Base-by-base conservation (phyloP, 2,888 invertebrate species). In the Callyntrura sp. region DNA sequence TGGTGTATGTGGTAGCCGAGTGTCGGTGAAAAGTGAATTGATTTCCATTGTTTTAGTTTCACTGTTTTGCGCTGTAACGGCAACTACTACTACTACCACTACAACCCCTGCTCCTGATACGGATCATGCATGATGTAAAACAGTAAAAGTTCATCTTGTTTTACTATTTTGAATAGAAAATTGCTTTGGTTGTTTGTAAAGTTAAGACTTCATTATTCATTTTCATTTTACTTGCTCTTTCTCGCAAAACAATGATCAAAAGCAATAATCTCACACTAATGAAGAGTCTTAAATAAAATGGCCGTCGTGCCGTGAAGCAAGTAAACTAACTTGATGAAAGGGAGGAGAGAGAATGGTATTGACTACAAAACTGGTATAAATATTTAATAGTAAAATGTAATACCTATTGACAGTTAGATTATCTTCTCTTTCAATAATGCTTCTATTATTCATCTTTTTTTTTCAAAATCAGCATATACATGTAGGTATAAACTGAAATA, bases 21-120 rank as follows among this genome's bases (percentile, higher is more conserved):
- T 43, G 20, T 14, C 57, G 79, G 79, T 79, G 79, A 79, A 79
- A 79, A 79, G 79, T 43, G 79, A 60, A 60, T 57, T 79, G 79
- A 79, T 79, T 79, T 57, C 60, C 57, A 57, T 79, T 79, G 79
- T 60, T 60, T 35, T 79, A 43, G 79, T 60, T 60, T 35, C 60
- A 43, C 2, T 25, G 5, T 62, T 11, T 62, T 62, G 25, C 12
- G 11, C 25, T 9, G 20, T 20, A 35, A 6, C 35, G 6, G 6
- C 35, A 6, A 35, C 35, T n/a, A n/a, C n/a, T n/a, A n/a, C n/a
- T n/a, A n/a, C n/a, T n/a, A n/a, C n/a, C n/a, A n/a, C n/a, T n/a
- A n/a, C n/a, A 6, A 35, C 20, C 20, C 1, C n/a, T 12, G 3
- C 2, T 12, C 20, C 43, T 60, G 79, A 60, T 79, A 79, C n/a